Conservation (phyloP, 2,113 vertebrate species). For the Gnathonemus echidnorhynchus region DNA sequence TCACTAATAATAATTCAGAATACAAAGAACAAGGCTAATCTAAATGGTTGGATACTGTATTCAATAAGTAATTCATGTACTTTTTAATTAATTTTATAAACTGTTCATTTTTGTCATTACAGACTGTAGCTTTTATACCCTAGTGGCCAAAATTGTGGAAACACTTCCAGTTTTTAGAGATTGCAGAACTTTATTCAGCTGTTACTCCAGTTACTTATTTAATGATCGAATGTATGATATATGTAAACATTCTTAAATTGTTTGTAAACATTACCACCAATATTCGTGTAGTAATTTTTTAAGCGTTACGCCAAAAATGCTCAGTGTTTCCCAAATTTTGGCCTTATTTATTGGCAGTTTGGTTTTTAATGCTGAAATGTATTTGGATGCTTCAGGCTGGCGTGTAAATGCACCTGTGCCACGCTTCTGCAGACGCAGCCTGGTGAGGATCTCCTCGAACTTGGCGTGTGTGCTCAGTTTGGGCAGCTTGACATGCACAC, state of each 20-base stretch:
- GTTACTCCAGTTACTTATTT: background rate
- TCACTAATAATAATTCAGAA: background rate
- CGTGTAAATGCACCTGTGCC: slow-evolving; percentile 73
- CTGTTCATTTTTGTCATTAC: background rate
- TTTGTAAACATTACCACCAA: background rate
- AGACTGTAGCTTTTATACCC: background rate
- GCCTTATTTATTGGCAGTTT: background rate
- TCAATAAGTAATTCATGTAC: background rate
- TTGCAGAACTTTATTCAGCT: background rate
- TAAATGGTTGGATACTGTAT: background rate
- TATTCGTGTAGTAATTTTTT: background rate
- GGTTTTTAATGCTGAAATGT: background rate
- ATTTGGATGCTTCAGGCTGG: background rate
- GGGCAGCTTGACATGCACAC: slow-evolving; percentile 83
- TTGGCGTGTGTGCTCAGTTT: slow-evolving; percentile 88
- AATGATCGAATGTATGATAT: background rate
- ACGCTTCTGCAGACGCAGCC: slow-evolving; percentile 91
- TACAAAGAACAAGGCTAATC: background rate
- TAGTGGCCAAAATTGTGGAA: background rate
- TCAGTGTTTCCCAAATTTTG: background rate
- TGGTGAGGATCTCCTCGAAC: slow-evolving; percentile 82
- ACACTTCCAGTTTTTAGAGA: background rate
- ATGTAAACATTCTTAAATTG: background rate
- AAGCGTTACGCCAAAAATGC: background rate
- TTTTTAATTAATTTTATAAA: background rate